Evolutionary conservation across 2,113 vertebrate genomes (phyloP).

Genomic region (Stomatorhinus ivindoensis): DNA sequence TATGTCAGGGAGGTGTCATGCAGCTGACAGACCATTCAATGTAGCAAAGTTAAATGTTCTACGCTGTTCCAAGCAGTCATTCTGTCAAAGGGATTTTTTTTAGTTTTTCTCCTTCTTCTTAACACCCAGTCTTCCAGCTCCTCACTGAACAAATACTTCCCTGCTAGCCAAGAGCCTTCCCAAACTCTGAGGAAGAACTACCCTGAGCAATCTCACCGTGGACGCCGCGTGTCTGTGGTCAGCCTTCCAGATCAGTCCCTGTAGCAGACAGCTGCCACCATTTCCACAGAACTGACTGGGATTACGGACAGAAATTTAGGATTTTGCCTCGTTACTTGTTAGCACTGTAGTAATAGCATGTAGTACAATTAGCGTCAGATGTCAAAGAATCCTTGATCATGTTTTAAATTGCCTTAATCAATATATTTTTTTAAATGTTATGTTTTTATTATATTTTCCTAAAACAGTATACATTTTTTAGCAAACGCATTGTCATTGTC

Average conservation of each 20-base stretch:
- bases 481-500: background rate
- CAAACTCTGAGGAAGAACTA: background rate
- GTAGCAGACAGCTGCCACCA: background rate
- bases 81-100: background rate
- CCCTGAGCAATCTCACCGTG: background rate
- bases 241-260: background rate
- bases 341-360: background rate
- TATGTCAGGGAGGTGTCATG: background rate
- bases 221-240: background rate
- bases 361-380: background rate
- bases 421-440: background rate
- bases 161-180: background rate
- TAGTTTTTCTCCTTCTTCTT: background rate
- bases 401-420: conserved; percentile 7
- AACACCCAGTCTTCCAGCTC: background rate
- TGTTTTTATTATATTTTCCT: background rate
- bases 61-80: background rate
- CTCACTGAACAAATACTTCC: background rate
- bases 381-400: background rate
- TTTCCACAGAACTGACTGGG: background rate
- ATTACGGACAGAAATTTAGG: background rate
- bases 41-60: background rate
- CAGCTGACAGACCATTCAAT: background rate
- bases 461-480: background rate
- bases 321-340: background rate